Conservation (phyloP, 2,797 vertebrate species). For the Gobio occitaniae region DNA sequence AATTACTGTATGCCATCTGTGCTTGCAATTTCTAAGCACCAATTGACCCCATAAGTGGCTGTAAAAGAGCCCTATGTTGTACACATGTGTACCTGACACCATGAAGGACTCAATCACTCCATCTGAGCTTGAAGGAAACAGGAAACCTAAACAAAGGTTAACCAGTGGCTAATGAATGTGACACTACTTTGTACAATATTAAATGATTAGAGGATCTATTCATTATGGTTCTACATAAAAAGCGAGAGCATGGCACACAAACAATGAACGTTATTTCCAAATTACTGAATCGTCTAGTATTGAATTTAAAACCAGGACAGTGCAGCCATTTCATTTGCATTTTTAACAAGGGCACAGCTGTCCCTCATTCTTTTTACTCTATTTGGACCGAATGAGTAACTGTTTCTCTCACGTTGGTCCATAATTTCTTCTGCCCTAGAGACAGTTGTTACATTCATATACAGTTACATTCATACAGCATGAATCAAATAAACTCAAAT, state of each 20-base stretch:
- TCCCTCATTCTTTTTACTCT: constrained; percentile 10
- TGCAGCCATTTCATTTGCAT: constrained; percentile 19
- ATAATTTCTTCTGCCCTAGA: background rate
- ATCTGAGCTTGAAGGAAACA: constrained; percentile 31
- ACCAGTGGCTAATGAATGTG: constrained; percentile 13
- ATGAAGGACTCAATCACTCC: constrained; percentile 22
- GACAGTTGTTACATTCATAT: background rate
- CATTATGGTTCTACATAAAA: constrained; percentile 1
- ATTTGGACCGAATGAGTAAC: background rate
- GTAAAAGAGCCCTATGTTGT: constrained; percentile 9
- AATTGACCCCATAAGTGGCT: constrained; percentile 37
- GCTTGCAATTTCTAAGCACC: constrained; percentile 33
- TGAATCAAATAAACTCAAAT: background rate
- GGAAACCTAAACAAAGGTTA: constrained; percentile 28
- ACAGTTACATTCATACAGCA: background rate
- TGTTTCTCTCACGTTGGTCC: background rate
- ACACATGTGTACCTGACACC: constrained; percentile 25
- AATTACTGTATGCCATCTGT: constrained; percentile 37
- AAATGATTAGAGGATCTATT: constrained; percentile 4
- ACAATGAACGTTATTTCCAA: constrained; percentile 6
- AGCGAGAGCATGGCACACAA: background rate
- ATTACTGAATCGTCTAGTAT: constrained; percentile 2
- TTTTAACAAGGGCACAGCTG: constrained; percentile 31
- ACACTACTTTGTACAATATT: constrained; percentile 7
- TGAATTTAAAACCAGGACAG: constrained; percentile 25